phyloP scores from a whole-genome alignment of 2,113 vertebrate species.

The human region DNA sequence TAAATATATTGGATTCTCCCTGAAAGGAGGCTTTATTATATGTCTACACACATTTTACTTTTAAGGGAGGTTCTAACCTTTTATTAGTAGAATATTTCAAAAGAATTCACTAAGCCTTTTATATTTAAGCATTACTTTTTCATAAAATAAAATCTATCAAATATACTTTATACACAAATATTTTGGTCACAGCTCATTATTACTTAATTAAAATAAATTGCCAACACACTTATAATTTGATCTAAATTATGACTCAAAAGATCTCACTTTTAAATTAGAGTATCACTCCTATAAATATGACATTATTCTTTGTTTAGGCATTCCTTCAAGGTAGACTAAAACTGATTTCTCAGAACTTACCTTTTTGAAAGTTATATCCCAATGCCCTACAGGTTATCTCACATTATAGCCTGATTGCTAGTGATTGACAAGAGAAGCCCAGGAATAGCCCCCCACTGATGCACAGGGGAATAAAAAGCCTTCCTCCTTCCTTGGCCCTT shows the following conservation, averaged over 20 bases:
- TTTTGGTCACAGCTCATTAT: neutral
- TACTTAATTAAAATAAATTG: neutral
- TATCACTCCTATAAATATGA: neutral
- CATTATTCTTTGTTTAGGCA: neutral
- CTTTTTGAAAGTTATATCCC: neutral
- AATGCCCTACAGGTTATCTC: neutral
- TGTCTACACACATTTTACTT: neutral
- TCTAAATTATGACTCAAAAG: slow-evolving; percentile 40
- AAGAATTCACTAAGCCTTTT: neutral
- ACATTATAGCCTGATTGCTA: neutral
- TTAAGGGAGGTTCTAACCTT: neutral
- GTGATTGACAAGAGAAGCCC: neutral
- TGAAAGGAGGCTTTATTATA: neutral
- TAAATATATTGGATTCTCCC: neutral
- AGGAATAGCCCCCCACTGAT: neutral
- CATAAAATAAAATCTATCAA: neutral
- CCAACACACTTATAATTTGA: neutral
- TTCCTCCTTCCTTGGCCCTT: neutral
- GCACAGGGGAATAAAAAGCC: neutral
- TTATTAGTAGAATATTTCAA: neutral
- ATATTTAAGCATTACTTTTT: neutral
- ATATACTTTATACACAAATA: neutral
- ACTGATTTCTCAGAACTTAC: neutral
- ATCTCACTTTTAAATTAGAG: slow-evolving; percentile 21
- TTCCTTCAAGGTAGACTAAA: slow-evolving; percentile 15